These are phyloP conservation scores for Cydia amplana DNA, from an alignment of 1,140 invertebrate genomes.

Conservation along the genomic window DNA sequence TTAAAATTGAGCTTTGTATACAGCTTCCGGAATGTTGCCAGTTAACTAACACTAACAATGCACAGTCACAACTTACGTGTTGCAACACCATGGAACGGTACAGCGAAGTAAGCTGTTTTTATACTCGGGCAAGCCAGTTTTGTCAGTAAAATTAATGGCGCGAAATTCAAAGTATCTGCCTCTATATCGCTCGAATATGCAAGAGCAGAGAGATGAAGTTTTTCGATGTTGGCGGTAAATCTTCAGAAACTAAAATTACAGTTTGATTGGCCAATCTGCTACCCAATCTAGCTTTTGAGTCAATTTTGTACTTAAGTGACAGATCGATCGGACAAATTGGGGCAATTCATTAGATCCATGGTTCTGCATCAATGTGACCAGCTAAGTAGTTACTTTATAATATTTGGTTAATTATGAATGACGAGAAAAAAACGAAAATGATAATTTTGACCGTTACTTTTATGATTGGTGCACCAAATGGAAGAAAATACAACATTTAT, in stretches of 20 bases:
- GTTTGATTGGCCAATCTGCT: too few relatives aligned
- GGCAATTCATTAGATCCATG: not conserved
- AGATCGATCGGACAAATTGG: too few relatives aligned
- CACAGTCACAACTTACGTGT: not conserved
- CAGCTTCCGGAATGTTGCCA: slow-evolving; percentile 77
- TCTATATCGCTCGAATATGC: not conserved
- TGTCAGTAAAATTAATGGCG: not conserved
- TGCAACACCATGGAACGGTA: slow-evolving; percentile 5
- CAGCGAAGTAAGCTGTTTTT: not conserved
- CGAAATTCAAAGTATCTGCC: not conserved
- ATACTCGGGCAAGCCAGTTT: not conserved
- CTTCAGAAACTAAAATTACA: too few relatives aligned
- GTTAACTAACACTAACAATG: slow-evolving; percentile 68
- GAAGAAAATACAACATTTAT: slow-evolving; percentile 32
- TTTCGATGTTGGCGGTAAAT: too few relatives aligned
- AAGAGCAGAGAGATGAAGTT: not conserved
- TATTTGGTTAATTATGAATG: slow-evolving; percentile 21
- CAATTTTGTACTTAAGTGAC: too few relatives aligned
- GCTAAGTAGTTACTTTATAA: slow-evolving; percentile 29
- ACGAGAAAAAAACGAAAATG: slow-evolving; percentile 9
- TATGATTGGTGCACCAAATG: slow-evolving; percentile 64
- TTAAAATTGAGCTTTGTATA: slow-evolving; percentile 73
- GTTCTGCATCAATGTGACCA: slow-evolving; percentile 17
- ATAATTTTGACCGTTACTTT: slow-evolving; percentile 23
- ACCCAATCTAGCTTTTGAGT: too few relatives aligned